Base-by-base conservation (phyloP, 2,797 vertebrate species). In the Rallus crepitans region DNA sequence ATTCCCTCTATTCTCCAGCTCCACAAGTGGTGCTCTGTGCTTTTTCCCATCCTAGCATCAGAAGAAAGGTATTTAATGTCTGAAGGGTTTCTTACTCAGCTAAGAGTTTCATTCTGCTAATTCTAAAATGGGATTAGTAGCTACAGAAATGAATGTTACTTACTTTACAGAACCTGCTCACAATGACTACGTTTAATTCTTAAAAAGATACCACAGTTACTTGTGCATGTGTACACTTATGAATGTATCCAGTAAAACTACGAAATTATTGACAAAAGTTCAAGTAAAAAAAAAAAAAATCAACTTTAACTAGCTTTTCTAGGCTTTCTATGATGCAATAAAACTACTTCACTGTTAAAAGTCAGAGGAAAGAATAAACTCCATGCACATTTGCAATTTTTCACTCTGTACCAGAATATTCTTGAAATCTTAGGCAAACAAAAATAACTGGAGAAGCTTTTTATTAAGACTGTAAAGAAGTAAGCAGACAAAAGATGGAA, bases 391-490 rank as follows among this genome's bases (percentile, higher is more conserved):
- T 59, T 77, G n/a, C 13, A 59, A 57, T 80, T 95, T 95, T 89
- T 71, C 48, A 66, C 39, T 77, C 87, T 77, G 28, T 47, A 79
- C 82, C 60, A 73, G 47, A 73, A 87, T 81, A 65, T 90, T 75
- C 33, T 79, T 28, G 20, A 89, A 31, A 70, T n/a, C 18, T 61
- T 56, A 63, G 60, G n/a, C 21, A 87, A 93, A 86, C 57, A 91
- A 82, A 94, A 94, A 92, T 25, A 61, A 93, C 66, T 45, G 56
- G 42, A 63, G 89, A 68, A 82, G 8, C 30, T 35, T 77, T 87
- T 87, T 82, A 60, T 75, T 55, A 70, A 39, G 53, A 69, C 21
- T 42, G 61, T 63, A 48, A 82, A 84, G 39, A 82, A 69, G 52
- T 27, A 64, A 63, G 15, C 75, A 56, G 15, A 69, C n/a, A 75